Evolutionary conservation across 2,797 vertebrate genomes (phyloP), one percentile per base, ranked within the genome.

Genomic region (Muraenolepis orangiensis): DNA sequence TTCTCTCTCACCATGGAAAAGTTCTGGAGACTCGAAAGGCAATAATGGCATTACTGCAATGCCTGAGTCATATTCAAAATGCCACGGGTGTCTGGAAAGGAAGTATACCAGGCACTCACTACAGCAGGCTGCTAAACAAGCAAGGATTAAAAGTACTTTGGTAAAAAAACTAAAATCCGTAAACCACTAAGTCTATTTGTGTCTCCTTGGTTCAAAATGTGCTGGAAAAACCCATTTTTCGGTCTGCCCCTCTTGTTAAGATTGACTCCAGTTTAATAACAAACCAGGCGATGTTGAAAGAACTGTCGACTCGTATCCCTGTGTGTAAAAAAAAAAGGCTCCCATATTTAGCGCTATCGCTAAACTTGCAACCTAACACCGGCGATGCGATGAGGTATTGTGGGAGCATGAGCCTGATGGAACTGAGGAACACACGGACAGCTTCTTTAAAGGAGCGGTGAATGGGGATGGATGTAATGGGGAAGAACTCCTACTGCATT

Each of bases 1-100:
- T 93, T 91, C 74, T 86, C 28, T 23, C 80, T 71, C 74, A 83
- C 34, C 7, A 73, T 73, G 71, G 51, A 71, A n/a, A 82, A 89
- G 86, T 84, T 82, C 76, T 81, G 31, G 66, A 80, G 74, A 86
- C 74, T 84, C 71, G 78, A 79, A 80, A 78, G 69, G 74, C 38
- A 23, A 34, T n/a, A 29, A 46, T 78, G 78, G 36, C 80, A 42
- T 57, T 66, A 69, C 74, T 61, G 66, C 42, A 4, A 6, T 72
- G 61, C 23, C 46, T 34, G 13, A 73, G 66, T 76, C 66, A 75
- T 73, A 74, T 81, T 82, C 34, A 75, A 57, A 57, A 20, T 26
- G 38, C 28, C 20, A 66, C 31, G 74, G 66, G 42, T 51, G 34
- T 36, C 66, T 69, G 30, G 26, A 16, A 8, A 31, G 36, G 8